phyloP scores from a whole-genome alignment of 2,888 invertebrate species.

The Scaptomyza cyrtandrae region DNA sequence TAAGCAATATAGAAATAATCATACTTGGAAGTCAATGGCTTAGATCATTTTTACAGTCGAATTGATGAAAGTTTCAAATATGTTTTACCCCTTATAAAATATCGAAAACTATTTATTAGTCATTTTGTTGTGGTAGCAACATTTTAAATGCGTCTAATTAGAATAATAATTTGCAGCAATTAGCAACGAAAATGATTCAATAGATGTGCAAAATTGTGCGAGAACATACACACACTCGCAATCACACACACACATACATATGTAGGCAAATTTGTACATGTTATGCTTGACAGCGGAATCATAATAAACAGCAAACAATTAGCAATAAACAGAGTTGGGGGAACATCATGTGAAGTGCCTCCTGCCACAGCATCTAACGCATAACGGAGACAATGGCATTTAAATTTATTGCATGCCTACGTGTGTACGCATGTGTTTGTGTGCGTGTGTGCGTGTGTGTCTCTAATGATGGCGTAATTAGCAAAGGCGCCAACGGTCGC shows the following conservation, averaged over 20 bases:
- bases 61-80: too few species aligned
- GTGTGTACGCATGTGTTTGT: slow-evolving; percentile 18
- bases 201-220: slow-evolving; percentile 31
- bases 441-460: slow-evolving; percentile 24
- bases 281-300: slow-evolving; percentile 41
- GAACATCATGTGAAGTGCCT: background rate
- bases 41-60: too few species aligned
- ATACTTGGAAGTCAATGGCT: too few species aligned
- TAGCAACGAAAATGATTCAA: slow-evolving; percentile 58
- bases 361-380: slow-evolving; percentile 13
- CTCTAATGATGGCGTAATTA: slow-evolving; percentile 81
- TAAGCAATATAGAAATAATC: too few species aligned
- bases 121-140: background rate
- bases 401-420: slow-evolving; percentile 53
- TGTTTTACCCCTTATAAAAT: background rate
- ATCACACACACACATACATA: background rate
- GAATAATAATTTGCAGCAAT: slow-evolving; percentile 59
- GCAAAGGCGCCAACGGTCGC: slow-evolving; percentile 67
- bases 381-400: slow-evolving; percentile 52
- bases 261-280: background rate
- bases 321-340: slow-evolving; percentile 19
- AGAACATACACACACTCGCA: slow-evolving; percentile 1
- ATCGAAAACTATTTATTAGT: background rate
- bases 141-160: slow-evolving; percentile 27
- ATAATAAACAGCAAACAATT: slow-evolving; percentile 66